These are phyloP conservation scores for Diaprepes abbreviatus DNA, from an alignment of 2,888 invertebrate genomes.

Conservation along the genomic window DNA sequence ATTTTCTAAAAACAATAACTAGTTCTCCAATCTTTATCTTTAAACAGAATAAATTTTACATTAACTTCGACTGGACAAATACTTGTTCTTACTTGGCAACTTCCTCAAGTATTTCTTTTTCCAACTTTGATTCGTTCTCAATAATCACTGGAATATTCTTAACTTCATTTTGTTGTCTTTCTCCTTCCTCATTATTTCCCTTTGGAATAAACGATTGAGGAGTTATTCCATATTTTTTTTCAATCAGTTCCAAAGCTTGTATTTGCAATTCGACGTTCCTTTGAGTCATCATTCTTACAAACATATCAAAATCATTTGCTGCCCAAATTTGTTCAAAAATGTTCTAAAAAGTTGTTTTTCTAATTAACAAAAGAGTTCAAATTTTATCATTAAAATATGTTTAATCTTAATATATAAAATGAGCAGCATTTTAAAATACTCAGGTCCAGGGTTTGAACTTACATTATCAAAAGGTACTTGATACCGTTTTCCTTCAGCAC, in stretches of 20 bases:
- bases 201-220: slow-evolving; percentile 75
- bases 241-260: slow-evolving; percentile 88
- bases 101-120: slow-evolving; percentile 66
- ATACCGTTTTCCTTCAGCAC: slow-evolving; percentile 69
- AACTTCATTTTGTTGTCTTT: slow-evolving; percentile 2
- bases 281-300: slow-evolving; percentile 93
- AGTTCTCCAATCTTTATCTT: too few species aligned
- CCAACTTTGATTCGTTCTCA: slow-evolving; percentile 62
- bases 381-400: too few species aligned
- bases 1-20: slow-evolving; percentile 59
- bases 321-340: slow-evolving; percentile 89
- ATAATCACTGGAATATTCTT: slow-evolving; percentile 62
- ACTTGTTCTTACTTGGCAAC: slow-evolving; percentile 63
- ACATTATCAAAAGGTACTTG: slow-evolving; percentile 72
- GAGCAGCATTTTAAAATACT: too few species aligned
- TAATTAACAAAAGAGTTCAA: too few species aligned
- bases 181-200: slow-evolving; percentile 59
- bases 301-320: slow-evolving; percentile 91
- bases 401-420: too few species aligned
- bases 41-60: too few species aligned
- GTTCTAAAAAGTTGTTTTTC: slow-evolving; percentile 63
- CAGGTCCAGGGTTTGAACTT: too few species aligned
- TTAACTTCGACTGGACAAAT: not conserved
- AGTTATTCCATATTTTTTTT: slow-evolving; percentile 80
- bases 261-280: slow-evolving; percentile 92